Evolutionary conservation across 2,888 invertebrate genomes (phyloP).

Genomic region (Amblyjoppa proteus): DNA sequence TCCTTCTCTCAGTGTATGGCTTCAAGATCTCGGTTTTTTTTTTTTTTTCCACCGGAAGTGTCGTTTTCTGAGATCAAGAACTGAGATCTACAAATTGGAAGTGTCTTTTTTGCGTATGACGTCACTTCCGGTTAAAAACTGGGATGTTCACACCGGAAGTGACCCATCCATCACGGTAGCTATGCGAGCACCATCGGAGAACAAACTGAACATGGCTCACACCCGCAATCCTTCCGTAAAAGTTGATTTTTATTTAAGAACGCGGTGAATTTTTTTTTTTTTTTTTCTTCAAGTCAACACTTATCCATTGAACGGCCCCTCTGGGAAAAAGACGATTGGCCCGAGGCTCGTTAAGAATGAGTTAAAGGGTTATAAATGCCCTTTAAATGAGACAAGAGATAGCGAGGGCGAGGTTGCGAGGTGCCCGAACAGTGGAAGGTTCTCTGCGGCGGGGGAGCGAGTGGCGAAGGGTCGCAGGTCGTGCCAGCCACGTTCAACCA

Average conservation of each 20-base stretch:
- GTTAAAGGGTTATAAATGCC: conserved; percentile 10
- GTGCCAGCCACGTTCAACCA: conserved; percentile 67
- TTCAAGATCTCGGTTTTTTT: no score
- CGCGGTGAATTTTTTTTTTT: background rate
- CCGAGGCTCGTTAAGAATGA: conserved; percentile 2
- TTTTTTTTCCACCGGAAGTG: no score
- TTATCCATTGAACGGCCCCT: background rate
- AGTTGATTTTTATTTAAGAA: background rate
- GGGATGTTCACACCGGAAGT: no score
- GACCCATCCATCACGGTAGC: no score
- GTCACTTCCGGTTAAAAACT: no score
- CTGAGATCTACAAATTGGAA: no score
- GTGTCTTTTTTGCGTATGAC: no score
- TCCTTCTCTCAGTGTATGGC: no score
- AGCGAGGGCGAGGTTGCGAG: conserved; percentile 53
- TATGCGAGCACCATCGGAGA: no score
- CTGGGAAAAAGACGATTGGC: background rate
- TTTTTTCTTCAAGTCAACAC: background rate
- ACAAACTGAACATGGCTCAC: no score
- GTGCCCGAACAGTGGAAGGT: conserved; percentile 44
- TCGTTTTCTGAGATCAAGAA: no score
- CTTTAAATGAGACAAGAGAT: conserved; percentile 37
- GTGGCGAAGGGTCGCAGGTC: conserved; percentile 61
- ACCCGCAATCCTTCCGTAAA: no score
- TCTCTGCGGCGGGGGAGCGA: conserved; percentile 42